Percentiles rank a stretch among this genome's conserved stretches.
Evolutionary conservation across 1,140 invertebrate species (phyloP).

Genomic region (Scaptomyza hsui): DNA sequence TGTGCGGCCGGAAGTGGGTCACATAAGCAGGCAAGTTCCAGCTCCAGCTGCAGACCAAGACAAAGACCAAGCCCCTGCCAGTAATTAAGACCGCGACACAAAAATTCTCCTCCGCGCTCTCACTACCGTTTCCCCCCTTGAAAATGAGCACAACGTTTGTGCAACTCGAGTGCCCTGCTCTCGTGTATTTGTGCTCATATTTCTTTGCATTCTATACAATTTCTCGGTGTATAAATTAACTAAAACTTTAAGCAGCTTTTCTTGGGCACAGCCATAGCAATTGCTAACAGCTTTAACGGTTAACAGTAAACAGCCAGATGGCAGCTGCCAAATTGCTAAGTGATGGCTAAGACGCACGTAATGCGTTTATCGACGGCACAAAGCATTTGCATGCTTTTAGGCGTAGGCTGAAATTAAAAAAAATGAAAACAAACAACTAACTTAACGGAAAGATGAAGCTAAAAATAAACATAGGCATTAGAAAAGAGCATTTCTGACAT

Average conservation of each 20-base stretch:
- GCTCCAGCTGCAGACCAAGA: slow-evolving; percentile 49
- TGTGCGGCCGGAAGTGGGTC: slow-evolving; percentile 76
- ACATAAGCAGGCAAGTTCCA: slow-evolving; percentile 57
- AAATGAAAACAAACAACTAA: neutral
- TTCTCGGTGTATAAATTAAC: slow-evolving; percentile 59
- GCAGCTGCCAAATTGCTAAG: slow-evolving; percentile 11
- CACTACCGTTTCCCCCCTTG: neutral
- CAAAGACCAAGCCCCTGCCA: slow-evolving; percentile 56
- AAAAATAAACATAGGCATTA: no score
- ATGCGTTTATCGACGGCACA: slow-evolving; percentile 52
- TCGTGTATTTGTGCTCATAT: slow-evolving; percentile 20
- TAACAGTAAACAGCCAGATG: slow-evolving; percentile 29
- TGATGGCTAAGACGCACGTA: slow-evolving; percentile 50
- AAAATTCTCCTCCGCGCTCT: neutral
- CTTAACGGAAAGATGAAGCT: slow-evolving; percentile 1
- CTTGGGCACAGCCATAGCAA: neutral
- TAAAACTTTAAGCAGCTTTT: slow-evolving; percentile 55
- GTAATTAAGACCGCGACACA: slow-evolving; percentile 69
- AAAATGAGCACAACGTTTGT: slow-evolving; percentile 67
- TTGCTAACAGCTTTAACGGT: neutral
- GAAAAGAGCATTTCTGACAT: no score
- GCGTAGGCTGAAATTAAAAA: slow-evolving; percentile 13
- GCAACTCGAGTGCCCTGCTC: slow-evolving; percentile 50
- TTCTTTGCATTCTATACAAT: slow-evolving; percentile 13
- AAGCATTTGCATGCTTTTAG: slow-evolving; percentile 69